These are phyloP conservation scores for Drosophila funebris DNA, from an alignment of 1,140 invertebrate genomes.

Conservation along the genomic window DNA sequence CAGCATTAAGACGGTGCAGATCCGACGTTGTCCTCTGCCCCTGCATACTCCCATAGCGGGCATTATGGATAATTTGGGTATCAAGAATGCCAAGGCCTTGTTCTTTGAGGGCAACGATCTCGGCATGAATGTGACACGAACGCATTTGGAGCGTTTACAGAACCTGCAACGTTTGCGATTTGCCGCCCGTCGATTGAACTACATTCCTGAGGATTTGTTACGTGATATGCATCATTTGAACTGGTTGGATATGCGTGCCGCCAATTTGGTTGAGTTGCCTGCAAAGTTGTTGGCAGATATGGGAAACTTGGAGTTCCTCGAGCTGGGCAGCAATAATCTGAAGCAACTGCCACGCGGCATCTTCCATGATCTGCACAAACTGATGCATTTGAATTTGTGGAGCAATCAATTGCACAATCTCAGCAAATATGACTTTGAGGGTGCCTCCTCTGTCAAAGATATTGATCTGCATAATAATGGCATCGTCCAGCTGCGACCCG, in stretches of 20 bases:
- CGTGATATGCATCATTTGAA: slow-evolving; percentile 85
- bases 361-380: slow-evolving; percentile 86
- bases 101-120: slow-evolving; percentile 75
- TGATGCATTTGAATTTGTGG: slow-evolving; percentile 87
- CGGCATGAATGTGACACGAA: slow-evolving; percentile 66
- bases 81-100: slow-evolving; percentile 52
- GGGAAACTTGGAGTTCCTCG: slow-evolving; percentile 85
- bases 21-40: slow-evolving; percentile 71
- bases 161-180: slow-evolving; percentile 64
- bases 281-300: slow-evolving; percentile 85
- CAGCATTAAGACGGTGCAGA: slow-evolving; percentile 60
- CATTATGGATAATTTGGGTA: slow-evolving; percentile 67
- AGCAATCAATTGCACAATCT: slow-evolving; percentile 86
- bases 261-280: slow-evolving; percentile 86
- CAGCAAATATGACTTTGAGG: slow-evolving; percentile 85
- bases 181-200: slow-evolving; percentile 69
- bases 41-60: slow-evolving; percentile 62
- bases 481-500: slow-evolving; percentile 85
- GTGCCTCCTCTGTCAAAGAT: slow-evolving; percentile 85
- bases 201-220: slow-evolving; percentile 86
- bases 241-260: slow-evolving; percentile 85
- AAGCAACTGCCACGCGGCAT: slow-evolving; percentile 85
- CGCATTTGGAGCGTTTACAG: slow-evolving; percentile 64
- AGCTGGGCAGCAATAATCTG: slow-evolving; percentile 87
- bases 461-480: slow-evolving; percentile 87